A percentile compares a stretch with the other conserved stretches of the same genome.
These are phyloP conservation scores for Quiscalus mexicanus DNA, from an alignment of 2,113 vertebrate species.

Conservation along the genomic window DNA sequence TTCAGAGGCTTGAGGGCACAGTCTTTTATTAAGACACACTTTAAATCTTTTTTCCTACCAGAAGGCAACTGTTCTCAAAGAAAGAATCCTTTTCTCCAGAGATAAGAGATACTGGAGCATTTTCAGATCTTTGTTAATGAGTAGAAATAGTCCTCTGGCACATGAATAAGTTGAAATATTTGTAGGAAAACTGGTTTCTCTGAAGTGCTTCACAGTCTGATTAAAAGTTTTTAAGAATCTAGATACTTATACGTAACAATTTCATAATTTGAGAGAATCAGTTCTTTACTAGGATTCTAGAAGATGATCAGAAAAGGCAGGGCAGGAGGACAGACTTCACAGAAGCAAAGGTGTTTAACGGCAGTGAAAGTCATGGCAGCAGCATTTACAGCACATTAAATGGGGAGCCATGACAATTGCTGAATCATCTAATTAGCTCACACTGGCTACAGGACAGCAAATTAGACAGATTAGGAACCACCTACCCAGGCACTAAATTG, in stretches of 20 bases:
- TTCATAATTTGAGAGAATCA: background rate
- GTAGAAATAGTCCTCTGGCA: background rate
- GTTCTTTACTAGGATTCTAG: background rate
- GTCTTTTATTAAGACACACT: background rate
- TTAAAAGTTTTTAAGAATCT: constrained; percentile 1
- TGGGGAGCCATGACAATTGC: constrained; percentile 46
- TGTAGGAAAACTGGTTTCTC: background rate
- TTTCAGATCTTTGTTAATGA: constrained; percentile 21
- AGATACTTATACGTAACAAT: background rate
- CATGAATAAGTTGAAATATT: background rate
- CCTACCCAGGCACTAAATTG: constrained; percentile 49
- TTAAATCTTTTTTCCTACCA: background rate
- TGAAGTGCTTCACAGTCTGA: background rate
- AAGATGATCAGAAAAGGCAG: background rate
- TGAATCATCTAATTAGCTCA: constrained; percentile 60
- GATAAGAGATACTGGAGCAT: background rate
- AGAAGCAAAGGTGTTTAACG: constrained; percentile 6
- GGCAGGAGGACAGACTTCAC: background rate
- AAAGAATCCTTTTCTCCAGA: background rate
- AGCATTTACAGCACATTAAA: constrained; percentile 4
- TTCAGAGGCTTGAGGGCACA: background rate
- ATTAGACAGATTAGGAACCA: constrained; percentile 56
- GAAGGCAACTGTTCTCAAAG: background rate
- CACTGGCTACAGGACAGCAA: constrained; percentile 46
- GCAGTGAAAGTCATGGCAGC: background rate